Evolutionary conservation across 1,140 invertebrate species (phyloP).

Genomic region (Dendrolimus kikuchii): DNA sequence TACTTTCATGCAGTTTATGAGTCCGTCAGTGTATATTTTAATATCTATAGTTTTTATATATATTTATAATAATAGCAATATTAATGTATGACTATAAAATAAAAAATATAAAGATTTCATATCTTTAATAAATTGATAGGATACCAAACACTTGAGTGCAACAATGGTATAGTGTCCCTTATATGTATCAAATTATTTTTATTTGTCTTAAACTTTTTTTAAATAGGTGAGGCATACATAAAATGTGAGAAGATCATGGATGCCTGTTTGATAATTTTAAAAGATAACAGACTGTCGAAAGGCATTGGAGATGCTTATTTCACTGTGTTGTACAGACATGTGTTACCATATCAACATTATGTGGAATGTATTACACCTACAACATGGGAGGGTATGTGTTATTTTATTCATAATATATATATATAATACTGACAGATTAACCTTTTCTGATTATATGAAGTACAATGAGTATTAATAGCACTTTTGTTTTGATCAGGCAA

Average conservation of each 20-base stretch:
- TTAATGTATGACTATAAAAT: neutral
- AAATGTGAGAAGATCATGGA: conserved; percentile 50
- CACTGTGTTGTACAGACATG: conserved; percentile 46
- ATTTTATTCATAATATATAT: neutral
- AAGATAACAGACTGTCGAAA: conserved; percentile 32
- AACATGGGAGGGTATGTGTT: conserved; percentile 47
- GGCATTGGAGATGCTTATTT: conserved; percentile 57
- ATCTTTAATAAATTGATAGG: too few species aligned
- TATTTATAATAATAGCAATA: neutral
- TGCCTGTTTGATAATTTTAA: conserved; percentile 44
- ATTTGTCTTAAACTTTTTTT: too few species aligned
- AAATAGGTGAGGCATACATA: conserved; percentile 40
- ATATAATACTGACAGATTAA: too few species aligned
- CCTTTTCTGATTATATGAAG: too few species aligned
- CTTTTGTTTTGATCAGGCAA: neutral
- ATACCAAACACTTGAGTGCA: too few species aligned
- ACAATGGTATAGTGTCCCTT: too few species aligned
- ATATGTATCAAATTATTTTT: too few species aligned
- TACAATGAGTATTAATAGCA: neutral
- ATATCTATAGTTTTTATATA: too few species aligned
- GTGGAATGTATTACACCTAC: conserved; percentile 39
- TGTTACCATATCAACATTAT: conserved; percentile 46
- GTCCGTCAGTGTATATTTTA: too few species aligned
- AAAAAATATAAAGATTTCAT: neutral
- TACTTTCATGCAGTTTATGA: too few species aligned